A percentile compares a stretch with the other conserved stretches of the same genome.
Evolutionary conservation across 1,140 invertebrate genomes (phyloP).

Genomic region (Lerema accius): DNA sequence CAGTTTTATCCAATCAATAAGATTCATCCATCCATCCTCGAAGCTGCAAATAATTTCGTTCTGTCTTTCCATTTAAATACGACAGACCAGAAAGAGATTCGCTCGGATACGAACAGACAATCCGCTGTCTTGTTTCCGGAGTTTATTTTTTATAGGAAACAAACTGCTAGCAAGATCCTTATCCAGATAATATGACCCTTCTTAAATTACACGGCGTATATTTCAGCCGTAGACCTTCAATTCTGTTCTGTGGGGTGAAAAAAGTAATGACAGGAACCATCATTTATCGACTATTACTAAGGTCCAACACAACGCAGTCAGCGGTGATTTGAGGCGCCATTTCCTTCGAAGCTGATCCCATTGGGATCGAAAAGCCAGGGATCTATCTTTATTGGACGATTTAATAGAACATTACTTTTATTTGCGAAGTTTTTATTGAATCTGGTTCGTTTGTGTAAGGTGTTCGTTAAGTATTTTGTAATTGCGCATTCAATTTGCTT

Average conservation of each 20-base stretch:
- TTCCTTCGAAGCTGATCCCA: conserved; percentile 30
- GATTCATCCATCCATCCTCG: no score
- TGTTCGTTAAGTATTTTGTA: neutral
- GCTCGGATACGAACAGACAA: neutral
- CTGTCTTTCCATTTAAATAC: no score
- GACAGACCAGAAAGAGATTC: neutral
- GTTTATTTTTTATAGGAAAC: neutral
- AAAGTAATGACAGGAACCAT: conserved; percentile 23
- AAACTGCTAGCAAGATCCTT: conserved; percentile 12
- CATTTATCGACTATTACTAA: conserved; percentile 31
- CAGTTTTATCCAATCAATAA: no score
- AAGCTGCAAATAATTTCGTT: no score
- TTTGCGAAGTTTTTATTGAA: conserved; percentile 34
- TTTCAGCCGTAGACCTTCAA: conserved; percentile 10
- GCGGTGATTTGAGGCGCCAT: conserved; percentile 35
- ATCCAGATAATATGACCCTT: conserved; percentile 9
- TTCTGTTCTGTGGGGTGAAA: conserved; percentile 26
- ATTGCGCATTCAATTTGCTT: neutral
- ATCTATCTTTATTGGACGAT: conserved; percentile 39
- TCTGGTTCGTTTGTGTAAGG: conserved; percentile 13
- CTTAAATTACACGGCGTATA: conserved; percentile 9
- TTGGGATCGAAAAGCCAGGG: conserved; percentile 30
- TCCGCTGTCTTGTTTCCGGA: neutral
- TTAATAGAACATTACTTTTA: conserved; percentile 43
- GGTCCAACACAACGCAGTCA: conserved; percentile 22